Conservation (phyloP, 1,140 invertebrate genomes). For the Trichoplusia ni region DNA sequence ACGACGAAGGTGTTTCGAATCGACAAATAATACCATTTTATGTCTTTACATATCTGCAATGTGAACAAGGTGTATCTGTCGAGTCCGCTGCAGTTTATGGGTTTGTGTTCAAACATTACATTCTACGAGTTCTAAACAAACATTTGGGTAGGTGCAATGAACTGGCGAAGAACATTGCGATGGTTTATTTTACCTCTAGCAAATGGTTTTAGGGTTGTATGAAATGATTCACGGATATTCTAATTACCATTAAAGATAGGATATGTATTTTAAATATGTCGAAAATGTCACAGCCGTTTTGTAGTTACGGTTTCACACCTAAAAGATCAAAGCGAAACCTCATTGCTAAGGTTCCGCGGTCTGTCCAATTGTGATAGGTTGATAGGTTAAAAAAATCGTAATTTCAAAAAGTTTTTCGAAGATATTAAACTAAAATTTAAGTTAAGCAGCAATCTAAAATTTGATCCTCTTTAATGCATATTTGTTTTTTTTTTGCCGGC, state of each 20-base stretch:
- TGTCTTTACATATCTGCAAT: slow-evolving; percentile 27
- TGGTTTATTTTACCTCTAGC: slow-evolving; percentile 54
- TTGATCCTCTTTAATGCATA: too few relatives aligned
- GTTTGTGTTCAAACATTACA: slow-evolving; percentile 56
- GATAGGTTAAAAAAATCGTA: too few relatives aligned
- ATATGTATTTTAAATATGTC: neutral
- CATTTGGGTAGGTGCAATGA: slow-evolving; percentile 50
- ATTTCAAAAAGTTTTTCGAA: too few relatives aligned
- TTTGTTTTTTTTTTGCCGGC: too few relatives aligned
- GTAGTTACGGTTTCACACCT: too few relatives aligned
- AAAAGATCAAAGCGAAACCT: too few relatives aligned
- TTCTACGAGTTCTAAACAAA: slow-evolving; percentile 54
- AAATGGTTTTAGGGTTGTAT: slow-evolving; percentile 49
- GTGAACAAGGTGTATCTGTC: slow-evolving; percentile 32
- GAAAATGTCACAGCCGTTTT: too few relatives aligned
- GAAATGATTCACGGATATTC: slow-evolving; percentile 55
- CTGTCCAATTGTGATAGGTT: too few relatives aligned
- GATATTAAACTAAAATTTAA: too few relatives aligned
- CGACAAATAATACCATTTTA: slow-evolving; percentile 26
- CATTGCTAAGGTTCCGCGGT: too few relatives aligned
- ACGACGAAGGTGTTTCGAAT: slow-evolving; percentile 4
- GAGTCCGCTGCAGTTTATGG: slow-evolving; percentile 46
- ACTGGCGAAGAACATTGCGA: slow-evolving; percentile 38
- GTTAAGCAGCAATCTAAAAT: too few relatives aligned
- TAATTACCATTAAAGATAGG: neutral